Conservation (phyloP, 2,888 invertebrate genomes). For the Drosophila yooni region DNA sequence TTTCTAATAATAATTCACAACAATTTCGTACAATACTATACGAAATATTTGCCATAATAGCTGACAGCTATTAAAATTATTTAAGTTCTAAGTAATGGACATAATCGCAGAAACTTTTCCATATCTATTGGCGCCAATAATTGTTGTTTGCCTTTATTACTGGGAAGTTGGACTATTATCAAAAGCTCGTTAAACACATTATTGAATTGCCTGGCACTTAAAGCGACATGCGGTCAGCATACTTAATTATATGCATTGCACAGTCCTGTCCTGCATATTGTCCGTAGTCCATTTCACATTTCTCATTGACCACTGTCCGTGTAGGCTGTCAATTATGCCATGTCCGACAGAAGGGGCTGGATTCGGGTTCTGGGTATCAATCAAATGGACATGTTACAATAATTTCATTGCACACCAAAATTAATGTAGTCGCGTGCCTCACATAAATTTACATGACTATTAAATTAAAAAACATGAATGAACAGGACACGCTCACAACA, state of each 20-base stretch:
- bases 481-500: conserved; percentile 32
- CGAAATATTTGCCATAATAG: background rate
- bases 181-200: conserved; percentile 40
- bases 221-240: conserved; percentile 57
- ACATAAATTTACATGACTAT: conserved; percentile 73
- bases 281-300: conserved; percentile 5
- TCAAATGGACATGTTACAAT: conserved; percentile 71
- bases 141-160: conserved; percentile 35
- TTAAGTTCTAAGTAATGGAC: background rate
- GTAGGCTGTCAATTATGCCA: conserved; percentile 70
- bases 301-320: conserved; percentile 6
- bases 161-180: conserved; percentile 19
- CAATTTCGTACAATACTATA: too few species aligned
- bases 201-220: conserved; percentile 63
- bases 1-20: too few species aligned
- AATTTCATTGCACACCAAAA: conserved; percentile 70
- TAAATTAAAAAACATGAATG: conserved; percentile 80
- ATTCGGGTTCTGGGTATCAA: conserved; percentile 62
- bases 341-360: conserved; percentile 53
- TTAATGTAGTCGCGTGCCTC: conserved; percentile 73
- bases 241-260: conserved; percentile 71
- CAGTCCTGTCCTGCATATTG: conserved; percentile 19
- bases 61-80: background rate
- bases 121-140: conserved; percentile 16
- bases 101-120: background rate